Evolutionary conservation across 1,140 invertebrate genomes (phyloP).

Genomic region (Phortica variegata): DNA sequence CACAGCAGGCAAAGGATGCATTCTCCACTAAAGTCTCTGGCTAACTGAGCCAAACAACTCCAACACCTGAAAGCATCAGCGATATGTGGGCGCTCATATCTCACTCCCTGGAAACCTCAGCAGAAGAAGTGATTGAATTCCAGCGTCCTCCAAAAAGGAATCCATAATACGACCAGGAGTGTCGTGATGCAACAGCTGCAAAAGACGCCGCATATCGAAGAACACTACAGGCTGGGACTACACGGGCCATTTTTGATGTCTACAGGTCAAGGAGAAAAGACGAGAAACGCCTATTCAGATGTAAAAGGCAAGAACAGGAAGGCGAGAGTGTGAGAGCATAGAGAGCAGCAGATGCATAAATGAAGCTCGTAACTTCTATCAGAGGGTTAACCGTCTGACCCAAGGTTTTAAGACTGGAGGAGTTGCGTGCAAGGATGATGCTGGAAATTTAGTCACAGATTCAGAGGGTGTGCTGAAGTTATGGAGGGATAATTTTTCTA

Average conservation of each 20-base stretch:
- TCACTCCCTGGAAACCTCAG: background rate
- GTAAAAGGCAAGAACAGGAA: background rate
- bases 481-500: background rate
- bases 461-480: background rate
- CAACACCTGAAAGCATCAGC: background rate
- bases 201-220: background rate
- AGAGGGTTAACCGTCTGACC: background rate
- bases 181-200: background rate
- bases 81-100: background rate
- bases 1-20: background rate
- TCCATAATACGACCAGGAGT: conserved; percentile 1
- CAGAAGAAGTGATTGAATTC: background rate
- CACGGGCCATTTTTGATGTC: background rate
- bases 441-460: background rate
- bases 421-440: background rate
- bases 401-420: background rate
- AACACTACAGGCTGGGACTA: background rate
- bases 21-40: background rate
- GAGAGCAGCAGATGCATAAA: background rate
- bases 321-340: background rate
- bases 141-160: background rate
- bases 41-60: background rate
- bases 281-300: background rate
- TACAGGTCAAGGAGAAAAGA: background rate
- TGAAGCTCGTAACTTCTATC: too few species aligned